Conservation (phyloP, 2,113 vertebrate species). For the Phalacrocorax carbo region DNA sequence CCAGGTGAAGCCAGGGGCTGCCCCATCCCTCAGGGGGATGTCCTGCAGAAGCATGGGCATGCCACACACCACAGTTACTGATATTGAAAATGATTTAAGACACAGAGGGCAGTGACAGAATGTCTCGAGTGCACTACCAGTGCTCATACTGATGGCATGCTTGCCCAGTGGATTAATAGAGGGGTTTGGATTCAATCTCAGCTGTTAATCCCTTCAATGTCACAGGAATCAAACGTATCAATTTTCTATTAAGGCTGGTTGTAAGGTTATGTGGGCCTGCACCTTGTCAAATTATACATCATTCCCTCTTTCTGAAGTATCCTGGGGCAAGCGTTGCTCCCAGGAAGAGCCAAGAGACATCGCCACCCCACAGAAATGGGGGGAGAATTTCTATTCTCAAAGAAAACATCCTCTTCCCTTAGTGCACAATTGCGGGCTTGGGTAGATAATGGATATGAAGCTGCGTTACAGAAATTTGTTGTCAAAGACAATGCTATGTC, state of each 20-base stretch:
- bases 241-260: background rate
- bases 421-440: rapidly evolving
- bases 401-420: background rate
- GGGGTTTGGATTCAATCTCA: background rate
- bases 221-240: background rate
- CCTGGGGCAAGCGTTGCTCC: background rate
- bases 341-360: rapidly evolving
- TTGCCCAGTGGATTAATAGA: background rate
- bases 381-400: background rate
- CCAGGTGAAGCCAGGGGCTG: rapidly evolving
- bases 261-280: background rate
- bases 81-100: background rate
- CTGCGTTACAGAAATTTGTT: background rate
- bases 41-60: background rate
- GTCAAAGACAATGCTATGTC: background rate
- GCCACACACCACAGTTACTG: background rate
- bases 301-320: background rate
- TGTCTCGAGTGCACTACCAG: background rate
- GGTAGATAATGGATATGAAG: background rate
- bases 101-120: background rate
- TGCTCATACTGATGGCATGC: background rate
- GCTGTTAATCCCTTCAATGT: conserved; percentile 22
- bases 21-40: rapidly evolving
- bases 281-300: background rate
- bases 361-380: background rate